Evolutionary conservation across 2,113 vertebrate genomes (phyloP).

Genomic region (Myxocyprinus asiaticus): DNA sequence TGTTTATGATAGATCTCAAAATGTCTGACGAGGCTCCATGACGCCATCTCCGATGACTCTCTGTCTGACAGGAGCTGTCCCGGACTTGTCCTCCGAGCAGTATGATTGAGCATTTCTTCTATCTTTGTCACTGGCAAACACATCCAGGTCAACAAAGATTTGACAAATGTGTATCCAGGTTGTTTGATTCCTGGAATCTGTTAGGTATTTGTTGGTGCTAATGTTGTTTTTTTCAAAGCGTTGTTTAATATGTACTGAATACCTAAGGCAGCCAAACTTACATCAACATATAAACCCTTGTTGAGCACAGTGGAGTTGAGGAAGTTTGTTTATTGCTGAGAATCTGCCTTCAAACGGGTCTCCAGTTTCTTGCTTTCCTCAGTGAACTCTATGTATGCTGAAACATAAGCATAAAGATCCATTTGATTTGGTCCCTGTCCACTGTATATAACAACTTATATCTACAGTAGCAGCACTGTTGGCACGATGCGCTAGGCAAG

Average conservation of each 20-base stretch:
- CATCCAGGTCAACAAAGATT: constrained; percentile 1
- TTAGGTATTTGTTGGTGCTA: background rate
- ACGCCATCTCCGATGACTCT: constrained; percentile 31
- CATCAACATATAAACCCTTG: constrained; percentile 16
- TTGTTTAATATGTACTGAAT: constrained; percentile 23
- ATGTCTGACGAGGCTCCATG: constrained; percentile 36
- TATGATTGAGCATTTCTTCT: constrained; percentile 17
- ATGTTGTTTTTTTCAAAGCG: background rate
- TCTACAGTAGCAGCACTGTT: no score
- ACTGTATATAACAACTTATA: no score
- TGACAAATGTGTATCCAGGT: constrained; percentile 2
- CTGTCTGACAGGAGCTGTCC: constrained; percentile 17
- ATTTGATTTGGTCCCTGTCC: background rate
- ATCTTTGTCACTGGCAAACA: constrained; percentile 17
- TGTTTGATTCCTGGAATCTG: background rate
- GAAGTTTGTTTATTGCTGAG: constrained; percentile 30
- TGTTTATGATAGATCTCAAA: constrained; percentile 47
- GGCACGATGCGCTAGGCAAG: no score
- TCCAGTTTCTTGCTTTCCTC: constrained; percentile 6
- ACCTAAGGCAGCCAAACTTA: background rate
- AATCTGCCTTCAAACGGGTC: background rate
- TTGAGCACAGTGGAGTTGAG: background rate
- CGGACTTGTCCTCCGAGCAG: constrained; percentile 9
- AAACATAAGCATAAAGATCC: background rate
- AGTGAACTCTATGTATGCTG: background rate